Percentiles rank a stretch among this genome's conserved stretches.
Conservation (phyloP, 2,888 invertebrate genomes). For the Athrips mouffetella region DNA sequence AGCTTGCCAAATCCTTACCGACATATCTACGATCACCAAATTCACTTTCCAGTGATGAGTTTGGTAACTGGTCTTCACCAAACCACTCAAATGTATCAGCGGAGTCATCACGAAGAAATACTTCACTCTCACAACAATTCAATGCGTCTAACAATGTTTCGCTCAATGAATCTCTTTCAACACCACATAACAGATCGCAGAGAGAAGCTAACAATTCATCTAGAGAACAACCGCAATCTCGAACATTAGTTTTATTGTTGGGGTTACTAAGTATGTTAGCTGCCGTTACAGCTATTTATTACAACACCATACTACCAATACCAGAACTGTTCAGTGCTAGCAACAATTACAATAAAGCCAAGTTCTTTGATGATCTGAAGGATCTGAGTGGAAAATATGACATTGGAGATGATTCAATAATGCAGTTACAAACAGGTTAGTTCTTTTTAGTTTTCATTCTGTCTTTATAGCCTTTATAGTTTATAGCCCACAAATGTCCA, state of each 20-base stretch:
- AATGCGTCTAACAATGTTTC: not conserved
- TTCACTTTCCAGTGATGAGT: conserved; percentile 56
- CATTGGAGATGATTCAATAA: conserved; percentile 48
- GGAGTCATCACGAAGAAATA: not conserved
- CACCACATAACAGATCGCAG: not conserved
- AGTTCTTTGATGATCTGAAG: conserved; percentile 52
- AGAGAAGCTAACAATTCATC: too few relatives aligned
- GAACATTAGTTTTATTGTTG: not conserved
- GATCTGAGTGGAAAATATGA: conserved; percentile 51
- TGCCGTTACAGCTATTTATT: not conserved
- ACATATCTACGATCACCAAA: conserved; percentile 44
- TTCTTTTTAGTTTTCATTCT: not conserved
- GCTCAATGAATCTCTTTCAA: not conserved
- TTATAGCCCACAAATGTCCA: too few relatives aligned
- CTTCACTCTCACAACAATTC: not conserved
- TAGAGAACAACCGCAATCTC: not conserved
- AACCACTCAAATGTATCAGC: not conserved
- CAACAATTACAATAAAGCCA: conserved; percentile 40
- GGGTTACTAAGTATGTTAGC: not conserved
- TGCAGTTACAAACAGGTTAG: conserved; percentile 59
- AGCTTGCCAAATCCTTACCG: conserved; percentile 59
- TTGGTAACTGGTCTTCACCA: conserved; percentile 23
- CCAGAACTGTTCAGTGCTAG: not conserved
- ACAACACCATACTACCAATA: not conserved
- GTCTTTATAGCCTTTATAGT: not conserved